phyloP scores from a whole-genome alignment of 1,140 invertebrate species.

The Lepidurus packardi region DNA sequence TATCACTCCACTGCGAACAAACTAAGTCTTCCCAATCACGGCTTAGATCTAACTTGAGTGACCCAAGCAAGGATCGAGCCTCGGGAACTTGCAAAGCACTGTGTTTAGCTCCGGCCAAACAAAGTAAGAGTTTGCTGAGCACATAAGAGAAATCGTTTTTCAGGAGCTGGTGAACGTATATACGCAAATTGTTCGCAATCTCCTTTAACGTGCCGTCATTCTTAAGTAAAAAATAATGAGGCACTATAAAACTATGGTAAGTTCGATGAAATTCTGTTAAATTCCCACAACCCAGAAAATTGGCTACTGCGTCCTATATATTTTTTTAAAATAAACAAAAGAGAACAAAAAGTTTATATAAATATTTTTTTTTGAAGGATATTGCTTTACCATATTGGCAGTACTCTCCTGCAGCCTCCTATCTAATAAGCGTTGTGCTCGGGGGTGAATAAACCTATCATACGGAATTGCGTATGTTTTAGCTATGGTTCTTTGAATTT shows the following conservation, averaged over 20 bases:
- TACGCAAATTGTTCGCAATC: slow-evolving; percentile 8
- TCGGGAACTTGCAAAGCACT: neutral
- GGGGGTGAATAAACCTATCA: neutral
- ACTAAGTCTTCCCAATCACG: neutral
- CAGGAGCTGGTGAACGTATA: neutral
- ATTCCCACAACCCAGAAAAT: neutral
- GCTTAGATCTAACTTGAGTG: neutral
- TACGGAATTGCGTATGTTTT: neutral
- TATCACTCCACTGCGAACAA: neutral
- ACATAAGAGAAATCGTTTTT: neutral
- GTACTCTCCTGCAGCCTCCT: neutral
- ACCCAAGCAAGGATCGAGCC: neutral
- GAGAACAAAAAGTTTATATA: no score
- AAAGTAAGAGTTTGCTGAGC: neutral
- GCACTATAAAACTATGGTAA: neutral
- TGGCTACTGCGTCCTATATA: neutral
- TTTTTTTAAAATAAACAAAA: no score
- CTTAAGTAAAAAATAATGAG: neutral
- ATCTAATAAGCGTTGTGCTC: neutral
- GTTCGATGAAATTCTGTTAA: neutral
- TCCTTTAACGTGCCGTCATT: neutral
- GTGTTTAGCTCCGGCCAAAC: neutral
- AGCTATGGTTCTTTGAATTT: neutral
- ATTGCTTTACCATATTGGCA: neutral
- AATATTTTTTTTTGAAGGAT: neutral